phyloP scores from a whole-genome alignment of 2,113 vertebrate genomes.

The Corythaeola cristata region DNA sequence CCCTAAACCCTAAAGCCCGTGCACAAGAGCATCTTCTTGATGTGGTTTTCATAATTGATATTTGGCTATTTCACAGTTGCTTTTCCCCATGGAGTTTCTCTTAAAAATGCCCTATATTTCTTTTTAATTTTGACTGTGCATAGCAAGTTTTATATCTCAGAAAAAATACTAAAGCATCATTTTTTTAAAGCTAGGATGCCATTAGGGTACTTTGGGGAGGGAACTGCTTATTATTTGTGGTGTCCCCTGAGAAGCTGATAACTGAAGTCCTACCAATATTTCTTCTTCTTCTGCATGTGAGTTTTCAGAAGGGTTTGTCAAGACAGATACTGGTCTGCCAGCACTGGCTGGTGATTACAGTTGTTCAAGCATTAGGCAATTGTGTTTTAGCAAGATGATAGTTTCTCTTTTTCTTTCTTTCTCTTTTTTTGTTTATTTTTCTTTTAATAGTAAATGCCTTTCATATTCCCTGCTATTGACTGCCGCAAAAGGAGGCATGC shows the following conservation, averaged over 20 bases:
- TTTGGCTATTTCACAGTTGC: constrained; percentile 36
- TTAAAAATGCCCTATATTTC: constrained; percentile 49
- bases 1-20: neutral
- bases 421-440: neutral
- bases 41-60: constrained; percentile 50
- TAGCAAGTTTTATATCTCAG: constrained; percentile 19
- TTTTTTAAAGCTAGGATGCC: constrained; percentile 10
- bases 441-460: neutral
- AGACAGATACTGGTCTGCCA: neutral
- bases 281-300: neutral
- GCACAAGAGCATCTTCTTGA: constrained; percentile 32
- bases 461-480: neutral
- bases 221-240: neutral
- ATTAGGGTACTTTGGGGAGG: neutral
- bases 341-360: neutral
- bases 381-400: neutral
- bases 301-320: constrained; percentile 1
- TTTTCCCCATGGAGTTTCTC: constrained; percentile 29
- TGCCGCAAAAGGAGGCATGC: neutral
- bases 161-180: neutral
- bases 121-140: constrained; percentile 35
- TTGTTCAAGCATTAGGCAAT: neutral
- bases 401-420: neutral
- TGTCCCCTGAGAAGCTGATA: constrained; percentile 1
- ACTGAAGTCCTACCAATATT: neutral